These are phyloP conservation scores for Maniola hyperantus DNA, from an alignment of 2,888 invertebrate species.

Conservation along the genomic window DNA sequence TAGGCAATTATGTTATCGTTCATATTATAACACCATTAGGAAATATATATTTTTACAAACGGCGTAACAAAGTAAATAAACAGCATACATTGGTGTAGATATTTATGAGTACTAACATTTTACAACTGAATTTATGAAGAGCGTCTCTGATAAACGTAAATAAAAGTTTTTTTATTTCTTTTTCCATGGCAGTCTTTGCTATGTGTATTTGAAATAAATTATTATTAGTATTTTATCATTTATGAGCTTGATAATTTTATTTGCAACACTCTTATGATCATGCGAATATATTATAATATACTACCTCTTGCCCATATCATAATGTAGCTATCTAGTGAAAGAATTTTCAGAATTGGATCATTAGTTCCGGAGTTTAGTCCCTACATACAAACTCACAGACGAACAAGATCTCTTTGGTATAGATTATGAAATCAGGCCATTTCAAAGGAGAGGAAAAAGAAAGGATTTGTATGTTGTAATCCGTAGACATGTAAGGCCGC, in stretches of 20 bases:
- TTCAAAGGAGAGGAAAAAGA: too few species aligned
- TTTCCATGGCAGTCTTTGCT: slow-evolving; percentile 12
- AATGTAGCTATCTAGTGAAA: too few species aligned
- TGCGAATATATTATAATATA: not conserved
- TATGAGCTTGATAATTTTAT: slow-evolving; percentile 5
- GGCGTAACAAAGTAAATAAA: not conserved
- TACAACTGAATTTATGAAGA: slow-evolving; percentile 16
- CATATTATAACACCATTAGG: not conserved
- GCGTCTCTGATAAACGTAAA: slow-evolving; percentile 6
- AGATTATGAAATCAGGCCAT: too few species aligned
- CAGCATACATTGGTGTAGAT: not conserved
- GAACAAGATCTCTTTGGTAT: too few species aligned
- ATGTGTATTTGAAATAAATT: slow-evolving; percentile 12
- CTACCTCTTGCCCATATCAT: not conserved
- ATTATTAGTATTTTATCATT: too few species aligned
- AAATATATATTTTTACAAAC: slow-evolving; percentile 12
- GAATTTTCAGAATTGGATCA: too few species aligned
- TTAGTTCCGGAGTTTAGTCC: too few species aligned
- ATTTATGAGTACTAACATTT: slow-evolving; percentile 24
- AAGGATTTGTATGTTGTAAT: too few species aligned
- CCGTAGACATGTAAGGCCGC: too few species aligned
- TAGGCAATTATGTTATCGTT: slow-evolving; percentile 15
- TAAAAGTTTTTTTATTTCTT: not conserved
- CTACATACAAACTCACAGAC: too few species aligned
- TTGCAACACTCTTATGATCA: not conserved